A percentile compares a stretch with the other conserved stretches of the same genome.
Evolutionary conservation across 2,113 vertebrate species (phyloP).

Genomic region (Mirza zaza): DNA sequence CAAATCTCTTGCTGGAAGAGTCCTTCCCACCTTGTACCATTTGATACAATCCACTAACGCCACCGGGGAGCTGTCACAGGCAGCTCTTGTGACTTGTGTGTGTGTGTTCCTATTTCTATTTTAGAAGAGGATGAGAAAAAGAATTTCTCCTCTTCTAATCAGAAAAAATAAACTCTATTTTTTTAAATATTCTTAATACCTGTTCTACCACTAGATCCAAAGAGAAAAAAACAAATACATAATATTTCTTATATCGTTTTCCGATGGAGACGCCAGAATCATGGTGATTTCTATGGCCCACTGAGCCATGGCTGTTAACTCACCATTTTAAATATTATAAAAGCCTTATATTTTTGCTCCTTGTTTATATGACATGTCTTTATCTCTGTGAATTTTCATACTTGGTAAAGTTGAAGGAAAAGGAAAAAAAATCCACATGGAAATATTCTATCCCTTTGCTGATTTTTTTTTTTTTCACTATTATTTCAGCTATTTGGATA

Average conservation of each 20-base stretch:
- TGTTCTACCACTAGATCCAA: background rate
- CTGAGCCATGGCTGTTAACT: background rate
- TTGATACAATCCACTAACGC: background rate
- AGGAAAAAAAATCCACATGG: background rate
- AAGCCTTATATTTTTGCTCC: background rate
- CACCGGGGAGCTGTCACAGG: background rate
- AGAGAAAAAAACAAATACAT: rapidly evolving
- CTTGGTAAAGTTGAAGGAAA: background rate
- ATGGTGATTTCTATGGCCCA: rapidly evolving
- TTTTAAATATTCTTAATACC: background rate
- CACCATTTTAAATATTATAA: background rate
- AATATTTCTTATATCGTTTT: background rate
- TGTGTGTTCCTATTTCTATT: background rate
- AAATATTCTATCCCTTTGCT: background rate
- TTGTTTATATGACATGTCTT: background rate
- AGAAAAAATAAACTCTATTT: background rate
- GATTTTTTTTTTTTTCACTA: background rate
- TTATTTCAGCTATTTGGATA: slow-evolving; percentile 2
- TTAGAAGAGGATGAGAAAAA: slow-evolving; percentile 7
- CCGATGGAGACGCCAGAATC: background rate
- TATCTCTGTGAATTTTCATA: background rate
- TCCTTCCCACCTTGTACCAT: background rate
- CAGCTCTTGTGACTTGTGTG: background rate
- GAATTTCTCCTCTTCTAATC: background rate
- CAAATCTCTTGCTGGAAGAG: background rate